Percentiles rank a stretch among this genome's conserved stretches.
These are phyloP conservation scores for Atractosteus spatula DNA, from an alignment of 2,113 vertebrate species.

Conservation along the genomic window DNA sequence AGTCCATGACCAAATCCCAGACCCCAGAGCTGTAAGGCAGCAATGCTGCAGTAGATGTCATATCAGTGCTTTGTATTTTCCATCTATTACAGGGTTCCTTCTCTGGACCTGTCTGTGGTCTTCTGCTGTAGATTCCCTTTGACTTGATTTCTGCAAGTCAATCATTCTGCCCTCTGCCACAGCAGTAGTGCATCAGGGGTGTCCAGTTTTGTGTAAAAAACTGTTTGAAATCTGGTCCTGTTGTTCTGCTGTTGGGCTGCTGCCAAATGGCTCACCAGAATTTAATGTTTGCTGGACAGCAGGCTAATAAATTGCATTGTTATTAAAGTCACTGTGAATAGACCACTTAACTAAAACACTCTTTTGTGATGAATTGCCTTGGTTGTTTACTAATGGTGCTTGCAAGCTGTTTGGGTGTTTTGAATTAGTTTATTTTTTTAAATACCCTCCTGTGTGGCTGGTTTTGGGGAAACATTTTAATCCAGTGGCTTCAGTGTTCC, in stretches of 20 bases:
- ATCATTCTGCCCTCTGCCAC: background rate
- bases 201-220: constrained; percentile 3
- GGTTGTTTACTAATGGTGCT: constrained; percentile 5
- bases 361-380: constrained; percentile 28
- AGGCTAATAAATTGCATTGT: constrained; percentile 31
- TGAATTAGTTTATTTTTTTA: background rate
- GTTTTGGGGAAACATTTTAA: no score
- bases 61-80: no score
- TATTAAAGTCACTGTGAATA: constrained; percentile 29
- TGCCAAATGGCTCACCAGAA: background rate
- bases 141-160: background rate
- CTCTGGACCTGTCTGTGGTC: no score
- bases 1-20: no score
- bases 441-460: background rate
- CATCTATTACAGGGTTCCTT: no score
- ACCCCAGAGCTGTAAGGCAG: no score
- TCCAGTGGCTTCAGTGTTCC: no score
- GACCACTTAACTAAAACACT: constrained; percentile 30
- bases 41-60: no score
- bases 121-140: background rate
- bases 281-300: constrained; percentile 24
- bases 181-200: background rate
- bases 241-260: background rate
- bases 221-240: background rate
- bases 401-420: background rate